phyloP scores from a whole-genome alignment of 2,797 vertebrate species.

The Phataginus tricuspis region DNA sequence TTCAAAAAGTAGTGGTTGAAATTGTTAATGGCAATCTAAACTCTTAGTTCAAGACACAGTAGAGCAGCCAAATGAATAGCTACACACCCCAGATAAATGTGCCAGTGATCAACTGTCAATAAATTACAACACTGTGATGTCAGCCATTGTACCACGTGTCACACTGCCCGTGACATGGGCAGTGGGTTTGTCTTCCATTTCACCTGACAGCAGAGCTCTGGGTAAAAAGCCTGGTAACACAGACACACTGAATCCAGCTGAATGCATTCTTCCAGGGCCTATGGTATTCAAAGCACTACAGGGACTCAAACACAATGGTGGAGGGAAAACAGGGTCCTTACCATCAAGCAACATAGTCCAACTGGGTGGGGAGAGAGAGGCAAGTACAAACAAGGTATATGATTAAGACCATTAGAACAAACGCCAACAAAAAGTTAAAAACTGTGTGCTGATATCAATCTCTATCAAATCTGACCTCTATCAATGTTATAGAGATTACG shows the following conservation, averaged over 20 bases:
- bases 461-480: too few relatives aligned
- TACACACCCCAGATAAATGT: not conserved
- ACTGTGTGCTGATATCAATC: not conserved
- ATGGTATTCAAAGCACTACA: not conserved
- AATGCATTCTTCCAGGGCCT: not conserved
- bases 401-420: not conserved
- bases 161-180: not conserved
- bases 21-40: not conserved
- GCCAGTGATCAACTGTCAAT: not conserved
- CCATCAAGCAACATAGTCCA: not conserved
- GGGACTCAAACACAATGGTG: not conserved
- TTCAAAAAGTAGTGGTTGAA: conserved; percentile 45
- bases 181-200: not conserved
- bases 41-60: not conserved
- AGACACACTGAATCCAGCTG: not conserved
- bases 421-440: not conserved
- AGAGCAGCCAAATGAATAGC: not conserved
- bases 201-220: not conserved
- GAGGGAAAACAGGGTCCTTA: not conserved
- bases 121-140: not conserved
- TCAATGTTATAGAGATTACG: not conserved
- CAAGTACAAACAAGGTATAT: not conserved
- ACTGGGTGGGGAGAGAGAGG: not conserved
- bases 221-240: not conserved
- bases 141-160: not conserved